Evolutionary conservation across 2,797 vertebrate species (phyloP).

Genomic region (Streptopelia turtur): DNA sequence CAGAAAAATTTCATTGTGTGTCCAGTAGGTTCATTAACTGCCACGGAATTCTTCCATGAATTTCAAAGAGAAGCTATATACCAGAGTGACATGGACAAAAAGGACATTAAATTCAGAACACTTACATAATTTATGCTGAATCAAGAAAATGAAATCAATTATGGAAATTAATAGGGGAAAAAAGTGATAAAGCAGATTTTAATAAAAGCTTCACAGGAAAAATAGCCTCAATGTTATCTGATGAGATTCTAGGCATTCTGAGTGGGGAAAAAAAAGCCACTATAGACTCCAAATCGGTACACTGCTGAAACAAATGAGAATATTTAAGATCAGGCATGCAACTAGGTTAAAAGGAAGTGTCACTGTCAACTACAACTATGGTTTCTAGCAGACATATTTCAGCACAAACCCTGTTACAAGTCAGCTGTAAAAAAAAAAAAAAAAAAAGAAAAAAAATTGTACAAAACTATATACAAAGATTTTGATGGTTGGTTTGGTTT

Average conservation of each 20-base stretch:
- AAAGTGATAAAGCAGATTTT: constrained; percentile 19
- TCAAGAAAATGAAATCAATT: constrained; percentile 28
- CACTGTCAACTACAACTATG: background rate
- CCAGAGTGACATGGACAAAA: background rate
- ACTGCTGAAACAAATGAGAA: background rate
- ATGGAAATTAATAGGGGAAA: background rate
- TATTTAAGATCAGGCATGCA: background rate
- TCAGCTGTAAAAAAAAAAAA: background rate
- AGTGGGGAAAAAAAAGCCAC: background rate
- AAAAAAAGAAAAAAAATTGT: background rate
- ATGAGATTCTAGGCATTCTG: background rate
- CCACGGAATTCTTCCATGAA: background rate
- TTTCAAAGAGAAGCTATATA: background rate
- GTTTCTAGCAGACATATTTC: background rate
- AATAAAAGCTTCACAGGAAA: background rate
- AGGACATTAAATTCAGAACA: constrained; percentile 32
- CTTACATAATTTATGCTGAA: constrained; percentile 34
- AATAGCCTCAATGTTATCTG: background rate
- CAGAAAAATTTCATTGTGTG: background rate
- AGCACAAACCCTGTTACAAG: background rate
- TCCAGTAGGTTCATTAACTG: background rate
- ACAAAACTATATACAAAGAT: background rate
- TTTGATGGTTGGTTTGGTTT: background rate
- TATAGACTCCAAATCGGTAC: background rate
- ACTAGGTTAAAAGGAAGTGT: background rate